These are phyloP conservation scores for Eupithecia inturbata DNA, from an alignment of 2,888 invertebrate species.

Conservation along the genomic window DNA sequence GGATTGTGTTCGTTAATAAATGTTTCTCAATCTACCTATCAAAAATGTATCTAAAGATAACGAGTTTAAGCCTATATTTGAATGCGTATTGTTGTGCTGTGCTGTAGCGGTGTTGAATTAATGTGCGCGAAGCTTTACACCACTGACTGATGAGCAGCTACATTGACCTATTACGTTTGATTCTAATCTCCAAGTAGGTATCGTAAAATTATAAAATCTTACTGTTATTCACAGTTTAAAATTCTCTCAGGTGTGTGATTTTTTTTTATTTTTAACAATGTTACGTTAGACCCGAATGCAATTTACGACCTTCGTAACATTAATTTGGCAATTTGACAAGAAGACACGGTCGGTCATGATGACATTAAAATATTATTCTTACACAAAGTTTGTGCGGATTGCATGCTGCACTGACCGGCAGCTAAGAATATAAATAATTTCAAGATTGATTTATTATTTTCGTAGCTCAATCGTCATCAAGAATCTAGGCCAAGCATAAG, in stretches of 20 bases:
- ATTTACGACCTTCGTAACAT: constrained; percentile 28
- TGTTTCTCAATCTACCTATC: too few relatives aligned
- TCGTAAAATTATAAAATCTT: not conserved
- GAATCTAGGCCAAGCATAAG: not conserved
- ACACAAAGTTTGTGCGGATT: constrained; percentile 5
- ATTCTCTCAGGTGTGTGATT: not conserved
- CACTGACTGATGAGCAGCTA: not conserved
- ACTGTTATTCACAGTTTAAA: not conserved
- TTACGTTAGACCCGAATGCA: constrained; percentile 27
- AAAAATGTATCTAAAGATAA: too few relatives aligned
- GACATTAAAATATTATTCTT: constrained; percentile 25
- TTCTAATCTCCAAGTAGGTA: not conserved
- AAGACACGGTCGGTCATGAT: constrained; percentile 24
- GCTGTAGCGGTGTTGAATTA: too few relatives aligned
- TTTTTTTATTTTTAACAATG: constrained; percentile 1
- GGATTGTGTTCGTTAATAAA: too few relatives aligned
- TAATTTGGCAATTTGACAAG: constrained; percentile 24
- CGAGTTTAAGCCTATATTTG: not conserved
- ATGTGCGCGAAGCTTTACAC: too few relatives aligned
- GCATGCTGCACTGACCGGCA: constrained; percentile 2
- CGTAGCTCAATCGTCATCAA: not conserved
- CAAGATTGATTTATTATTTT: not conserved
- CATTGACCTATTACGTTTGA: not conserved
- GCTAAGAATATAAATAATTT: not conserved
- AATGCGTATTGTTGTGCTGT: too few relatives aligned